Base-by-base conservation (phyloP, 2,113 vertebrate genomes). In the Chaenogobius annularis region DNA sequence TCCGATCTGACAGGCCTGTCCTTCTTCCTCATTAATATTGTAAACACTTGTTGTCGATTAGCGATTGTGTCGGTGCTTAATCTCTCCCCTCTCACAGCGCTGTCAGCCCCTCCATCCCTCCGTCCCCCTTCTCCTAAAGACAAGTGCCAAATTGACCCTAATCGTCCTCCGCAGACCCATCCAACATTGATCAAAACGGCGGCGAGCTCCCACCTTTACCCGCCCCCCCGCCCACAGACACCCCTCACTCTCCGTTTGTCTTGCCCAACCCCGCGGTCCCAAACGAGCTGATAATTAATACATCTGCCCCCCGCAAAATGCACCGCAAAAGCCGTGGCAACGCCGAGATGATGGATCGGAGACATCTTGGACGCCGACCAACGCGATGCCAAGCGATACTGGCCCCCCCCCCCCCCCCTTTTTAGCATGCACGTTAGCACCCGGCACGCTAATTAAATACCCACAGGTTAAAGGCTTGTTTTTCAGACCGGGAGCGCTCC, bases 231-330 rank as follows among this genome's bases (percentile, higher is more conserved):
- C 37, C 80, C 80, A 55, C 40, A 56, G 68, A 69, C 77, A 5
- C 48, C 19, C 48, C 48, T 19, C 48, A 8, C 48, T 10, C 52
- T n/a, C n/a, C n/a, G 17, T 3, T 1, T 46, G 72, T 72, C 74
- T 58, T 7, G 58, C 9, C 0, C 67, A 63, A 37, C 0, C 67
- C 66, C 43, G 73, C 9, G 0, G 59, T 19, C 61, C 81, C 61
- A 83, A 89, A 90, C 87, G 90, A 84, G 74, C 85, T 91, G 93
- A 87, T 94, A 94, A 94, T 95, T 94, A 95, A 94, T 93, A 93
- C 91, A 84, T 72, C 90, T 80, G 90, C 85, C 87, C n/a, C 91
- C 88, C 82, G 85, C 86, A 91, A 93, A 89, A 90, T n/a, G 26
- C 26, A 79, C 74, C 75, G 89, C n/a, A n/a, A n/a, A n/a, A n/a